Conservation (phyloP, 2,113 vertebrate species). For the Brachypodius melanocephalos region DNA sequence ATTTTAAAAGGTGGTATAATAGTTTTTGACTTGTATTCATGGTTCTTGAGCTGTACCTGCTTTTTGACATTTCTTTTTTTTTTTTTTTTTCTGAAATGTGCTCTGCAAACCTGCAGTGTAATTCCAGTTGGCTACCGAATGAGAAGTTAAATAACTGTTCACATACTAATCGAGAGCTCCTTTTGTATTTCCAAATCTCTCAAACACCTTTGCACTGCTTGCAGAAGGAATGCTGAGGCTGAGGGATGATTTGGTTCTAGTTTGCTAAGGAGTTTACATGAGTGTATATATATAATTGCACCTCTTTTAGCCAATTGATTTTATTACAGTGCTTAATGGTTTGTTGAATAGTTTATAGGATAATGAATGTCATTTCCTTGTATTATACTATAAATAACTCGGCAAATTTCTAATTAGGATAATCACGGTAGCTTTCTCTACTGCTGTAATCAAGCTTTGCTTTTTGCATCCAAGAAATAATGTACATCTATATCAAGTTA, state of each 20-base stretch:
- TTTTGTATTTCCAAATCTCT: neutral
- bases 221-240: neutral
- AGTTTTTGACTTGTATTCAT: neutral
- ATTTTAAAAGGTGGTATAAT: constrained; percentile 46
- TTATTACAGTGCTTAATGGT: constrained; percentile 72
- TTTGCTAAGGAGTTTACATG: constrained; percentile 42
- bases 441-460: constrained; percentile 35
- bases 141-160: neutral
- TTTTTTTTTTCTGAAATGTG: neutral
- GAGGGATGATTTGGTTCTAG: constrained; percentile 51
- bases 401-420: constrained; percentile 70
- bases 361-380: constrained; percentile 72
- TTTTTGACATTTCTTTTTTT: neutral
- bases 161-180: neutral
- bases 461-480: constrained; percentile 43
- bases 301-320: constrained; percentile 70
- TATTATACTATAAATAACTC: constrained; percentile 73
- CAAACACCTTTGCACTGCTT: neutral
- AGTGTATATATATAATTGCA: constrained; percentile 69
- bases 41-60: constrained; percentile 5
- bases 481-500: constrained; percentile 14
- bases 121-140: neutral
- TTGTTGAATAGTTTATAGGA: constrained; percentile 71
- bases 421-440: constrained; percentile 57
- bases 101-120: neutral